These are phyloP conservation scores for Oscheius onirici DNA, from an alignment of 2,888 invertebrate species.

Conservation along the genomic window DNA sequence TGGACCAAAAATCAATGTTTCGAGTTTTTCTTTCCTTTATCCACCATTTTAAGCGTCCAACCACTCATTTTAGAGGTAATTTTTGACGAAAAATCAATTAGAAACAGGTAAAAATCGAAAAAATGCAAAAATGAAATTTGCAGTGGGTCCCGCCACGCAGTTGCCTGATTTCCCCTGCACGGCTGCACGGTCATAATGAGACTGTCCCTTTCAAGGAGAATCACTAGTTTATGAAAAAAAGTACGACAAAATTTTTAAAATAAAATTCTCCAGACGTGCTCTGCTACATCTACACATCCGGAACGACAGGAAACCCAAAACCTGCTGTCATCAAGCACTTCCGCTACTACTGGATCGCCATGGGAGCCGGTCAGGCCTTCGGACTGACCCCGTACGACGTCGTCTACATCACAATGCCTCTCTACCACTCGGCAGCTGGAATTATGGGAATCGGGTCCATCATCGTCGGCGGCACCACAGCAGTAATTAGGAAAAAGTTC, in stretches of 20 bases:
- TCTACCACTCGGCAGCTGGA: slow-evolving; percentile 95
- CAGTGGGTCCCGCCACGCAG: too few relatives aligned
- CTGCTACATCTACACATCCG: slow-evolving; percentile 96
- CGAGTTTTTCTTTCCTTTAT: too few relatives aligned
- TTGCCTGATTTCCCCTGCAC: too few relatives aligned
- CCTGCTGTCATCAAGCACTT: slow-evolving; percentile 94
- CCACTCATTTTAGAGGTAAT: too few relatives aligned
- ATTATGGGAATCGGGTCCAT: slow-evolving; percentile 74
- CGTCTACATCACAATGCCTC: slow-evolving; percentile 89
- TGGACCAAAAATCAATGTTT: too few relatives aligned
- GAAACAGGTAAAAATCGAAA: too few relatives aligned
- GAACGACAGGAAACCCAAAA: slow-evolving; percentile 96
- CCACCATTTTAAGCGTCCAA: too few relatives aligned
- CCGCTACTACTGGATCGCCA: slow-evolving; percentile 74
- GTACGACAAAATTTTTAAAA: neutral
- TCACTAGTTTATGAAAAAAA: too few relatives aligned
- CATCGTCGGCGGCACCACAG: slow-evolving; percentile 78
- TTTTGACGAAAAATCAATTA: too few relatives aligned
- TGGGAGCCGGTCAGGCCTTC: slow-evolving; percentile 55
- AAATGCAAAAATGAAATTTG: too few relatives aligned
- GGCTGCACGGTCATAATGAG: too few relatives aligned
- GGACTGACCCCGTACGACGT: slow-evolving; percentile 77
- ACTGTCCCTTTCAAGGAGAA: too few relatives aligned
- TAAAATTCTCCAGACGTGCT: slow-evolving; percentile 74
- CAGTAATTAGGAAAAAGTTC: slow-evolving; percentile 88